Evolutionary conservation across 2,797 vertebrate genomes (phyloP).

Genomic region (Dryobates pubescens): DNA sequence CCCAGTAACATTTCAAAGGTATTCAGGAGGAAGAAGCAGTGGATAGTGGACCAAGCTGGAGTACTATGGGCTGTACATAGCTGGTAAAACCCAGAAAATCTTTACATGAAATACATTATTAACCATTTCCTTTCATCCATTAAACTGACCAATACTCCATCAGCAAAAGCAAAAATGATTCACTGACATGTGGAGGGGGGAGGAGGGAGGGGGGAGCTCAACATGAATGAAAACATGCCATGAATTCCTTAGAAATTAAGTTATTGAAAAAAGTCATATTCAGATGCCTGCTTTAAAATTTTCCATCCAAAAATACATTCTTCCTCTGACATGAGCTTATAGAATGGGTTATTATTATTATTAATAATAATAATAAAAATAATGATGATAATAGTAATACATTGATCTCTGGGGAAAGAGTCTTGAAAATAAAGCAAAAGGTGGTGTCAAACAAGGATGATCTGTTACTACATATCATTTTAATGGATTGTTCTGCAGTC

Average conservation of each 20-base stretch:
- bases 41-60: not conserved
- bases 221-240: not conserved
- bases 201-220: not conserved
- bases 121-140: not conserved
- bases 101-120: not conserved
- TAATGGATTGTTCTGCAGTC: slow-evolving; percentile 1
- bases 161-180: not conserved
- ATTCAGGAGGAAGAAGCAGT: not conserved
- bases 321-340: not conserved
- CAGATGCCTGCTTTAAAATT: not conserved
- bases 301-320: not conserved
- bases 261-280: not conserved
- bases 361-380: not conserved
- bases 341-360: not conserved
- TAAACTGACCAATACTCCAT: not conserved
- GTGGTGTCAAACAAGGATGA: not conserved
- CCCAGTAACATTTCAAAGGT: slow-evolving; percentile 1
- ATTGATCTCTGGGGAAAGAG: not conserved
- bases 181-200: not conserved
- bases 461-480: not conserved
- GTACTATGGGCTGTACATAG: not conserved
- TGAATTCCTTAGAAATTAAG: not conserved
- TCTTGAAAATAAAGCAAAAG: slow-evolving; percentile 8
- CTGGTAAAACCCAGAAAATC: not conserved
- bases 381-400: not conserved